Percentiles rank a stretch among this genome's conserved stretches.
These are phyloP conservation scores for Litoditis marina DNA, from an alignment of 2,888 invertebrate species.

Conservation along the genomic window DNA sequence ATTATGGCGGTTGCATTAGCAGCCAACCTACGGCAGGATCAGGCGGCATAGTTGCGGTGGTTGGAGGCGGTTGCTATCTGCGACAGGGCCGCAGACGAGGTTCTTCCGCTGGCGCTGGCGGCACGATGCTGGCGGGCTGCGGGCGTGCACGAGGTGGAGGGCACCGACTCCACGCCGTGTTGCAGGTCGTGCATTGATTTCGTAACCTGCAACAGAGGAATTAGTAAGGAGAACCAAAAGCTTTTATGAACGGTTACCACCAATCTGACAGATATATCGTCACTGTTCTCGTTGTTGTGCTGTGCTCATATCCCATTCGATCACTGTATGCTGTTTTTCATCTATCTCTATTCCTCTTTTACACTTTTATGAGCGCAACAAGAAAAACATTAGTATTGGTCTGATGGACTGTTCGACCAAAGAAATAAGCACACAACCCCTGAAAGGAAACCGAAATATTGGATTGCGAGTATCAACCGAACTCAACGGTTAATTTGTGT, in stretches of 20 bases:
- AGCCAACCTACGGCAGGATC: too few species aligned
- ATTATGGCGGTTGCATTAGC: too few species aligned
- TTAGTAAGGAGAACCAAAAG: not conserved
- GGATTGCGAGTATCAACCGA: too few species aligned
- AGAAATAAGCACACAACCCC: too few species aligned
- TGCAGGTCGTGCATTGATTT: constrained; percentile 38
- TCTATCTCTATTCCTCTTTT: not conserved
- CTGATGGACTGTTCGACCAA: too few species aligned
- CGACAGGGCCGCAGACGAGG: too few species aligned
- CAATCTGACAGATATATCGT: not conserved
- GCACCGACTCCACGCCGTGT: not conserved
- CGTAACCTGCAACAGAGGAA: constrained; percentile 16
- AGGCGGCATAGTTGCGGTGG: too few species aligned
- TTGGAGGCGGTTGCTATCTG: too few species aligned
- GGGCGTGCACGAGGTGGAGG: not conserved
- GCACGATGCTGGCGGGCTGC: constrained; percentile 27
- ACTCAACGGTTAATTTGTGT: too few species aligned
- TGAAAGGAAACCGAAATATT: too few species aligned
- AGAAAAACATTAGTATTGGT: not conserved
- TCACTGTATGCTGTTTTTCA: not conserved
- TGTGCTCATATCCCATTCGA: not conserved
- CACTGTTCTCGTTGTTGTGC: not conserved
- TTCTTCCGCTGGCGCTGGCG: constrained; percentile 31
- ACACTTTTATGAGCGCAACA: not conserved
- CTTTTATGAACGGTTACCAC: not conserved